Evolutionary conservation across 2,888 invertebrate genomes (phyloP).

Genomic region (Nymphalis polychloros): DNA sequence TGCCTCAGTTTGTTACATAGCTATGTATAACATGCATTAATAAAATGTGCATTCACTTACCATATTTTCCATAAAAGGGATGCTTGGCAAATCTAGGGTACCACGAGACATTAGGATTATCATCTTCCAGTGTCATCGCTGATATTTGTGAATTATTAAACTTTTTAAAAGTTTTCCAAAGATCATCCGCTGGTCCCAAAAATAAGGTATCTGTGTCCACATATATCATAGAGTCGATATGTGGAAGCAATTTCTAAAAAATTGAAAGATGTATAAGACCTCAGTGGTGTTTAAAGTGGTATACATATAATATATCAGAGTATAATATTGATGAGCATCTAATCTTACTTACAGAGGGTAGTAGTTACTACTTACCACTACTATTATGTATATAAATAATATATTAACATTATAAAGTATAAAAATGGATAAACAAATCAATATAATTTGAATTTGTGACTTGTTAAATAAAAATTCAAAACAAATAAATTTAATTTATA

Average conservation of each 20-base stretch:
- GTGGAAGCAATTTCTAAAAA: slow-evolving; percentile 86
- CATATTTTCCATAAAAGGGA: slow-evolving; percentile 94
- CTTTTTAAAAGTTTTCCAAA: slow-evolving; percentile 90
- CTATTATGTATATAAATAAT: too few species aligned
- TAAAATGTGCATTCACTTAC: slow-evolving; percentile 59
- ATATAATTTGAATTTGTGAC: too few species aligned
- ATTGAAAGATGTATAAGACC: slow-evolving; percentile 18
- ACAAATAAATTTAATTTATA: too few species aligned
- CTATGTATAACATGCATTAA: too few species aligned
- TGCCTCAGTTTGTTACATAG: too few species aligned
- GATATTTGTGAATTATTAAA: slow-evolving; percentile 95
- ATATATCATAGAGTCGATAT: slow-evolving; percentile 93
- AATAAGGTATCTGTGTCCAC: slow-evolving; percentile 96
- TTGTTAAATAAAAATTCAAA: too few species aligned
- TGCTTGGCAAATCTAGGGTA: slow-evolving; percentile 97
- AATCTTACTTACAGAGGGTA: too few species aligned
- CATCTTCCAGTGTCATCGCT: slow-evolving; percentile 93
- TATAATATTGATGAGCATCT: too few species aligned
- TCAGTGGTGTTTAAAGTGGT: not conserved
- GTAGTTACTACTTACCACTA: too few species aligned
- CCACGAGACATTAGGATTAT: slow-evolving; percentile 96
- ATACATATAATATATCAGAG: too few species aligned
- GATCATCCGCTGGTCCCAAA: slow-evolving; percentile 88
- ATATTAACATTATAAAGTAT: too few species aligned
- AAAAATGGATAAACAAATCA: too few species aligned